Conservation (phyloP, 2,888 invertebrate species). For the Cantharis rufa region DNA sequence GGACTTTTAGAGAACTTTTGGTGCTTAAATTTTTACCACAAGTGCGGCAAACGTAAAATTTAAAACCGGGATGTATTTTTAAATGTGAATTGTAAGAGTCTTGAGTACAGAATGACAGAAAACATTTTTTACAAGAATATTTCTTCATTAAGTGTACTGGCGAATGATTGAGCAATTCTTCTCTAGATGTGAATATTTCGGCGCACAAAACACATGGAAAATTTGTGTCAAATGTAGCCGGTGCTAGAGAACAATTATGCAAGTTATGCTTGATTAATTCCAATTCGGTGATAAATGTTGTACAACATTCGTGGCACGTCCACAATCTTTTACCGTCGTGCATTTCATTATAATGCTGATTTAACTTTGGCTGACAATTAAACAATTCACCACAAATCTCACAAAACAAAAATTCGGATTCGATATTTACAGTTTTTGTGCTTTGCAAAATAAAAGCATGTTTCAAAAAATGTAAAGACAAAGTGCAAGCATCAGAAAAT, state of each 20-base stretch:
- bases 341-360: slow-evolving; percentile 30
- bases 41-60: slow-evolving; percentile 35
- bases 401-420: slow-evolving; percentile 34
- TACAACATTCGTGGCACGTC: slow-evolving; percentile 29
- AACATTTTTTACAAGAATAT: slow-evolving; percentile 34
- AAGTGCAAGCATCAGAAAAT: slow-evolving; percentile 22
- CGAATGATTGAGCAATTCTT: slow-evolving; percentile 35
- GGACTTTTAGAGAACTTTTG: slow-evolving; percentile 38
- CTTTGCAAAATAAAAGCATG: slow-evolving; percentile 32
- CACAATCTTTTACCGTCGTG: slow-evolving; percentile 17
- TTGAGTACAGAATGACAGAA: slow-evolving; percentile 33
- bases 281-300: slow-evolving; percentile 31
- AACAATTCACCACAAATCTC: slow-evolving; percentile 39
- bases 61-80: slow-evolving; percentile 32
- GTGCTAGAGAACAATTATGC: background rate
- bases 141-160: slow-evolving; percentile 34
- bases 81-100: slow-evolving; percentile 32
- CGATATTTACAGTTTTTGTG: slow-evolving; percentile 22
- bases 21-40: slow-evolving; percentile 41
- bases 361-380: slow-evolving; percentile 32
- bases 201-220: slow-evolving; percentile 42
- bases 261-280: slow-evolving; percentile 26
- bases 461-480: slow-evolving; percentile 36
- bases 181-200: slow-evolving; percentile 35
- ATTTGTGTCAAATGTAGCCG: slow-evolving; percentile 15